phyloP scores from a whole-genome alignment of 2,888 invertebrate species.

The Listrodromus nycthemerus region DNA sequence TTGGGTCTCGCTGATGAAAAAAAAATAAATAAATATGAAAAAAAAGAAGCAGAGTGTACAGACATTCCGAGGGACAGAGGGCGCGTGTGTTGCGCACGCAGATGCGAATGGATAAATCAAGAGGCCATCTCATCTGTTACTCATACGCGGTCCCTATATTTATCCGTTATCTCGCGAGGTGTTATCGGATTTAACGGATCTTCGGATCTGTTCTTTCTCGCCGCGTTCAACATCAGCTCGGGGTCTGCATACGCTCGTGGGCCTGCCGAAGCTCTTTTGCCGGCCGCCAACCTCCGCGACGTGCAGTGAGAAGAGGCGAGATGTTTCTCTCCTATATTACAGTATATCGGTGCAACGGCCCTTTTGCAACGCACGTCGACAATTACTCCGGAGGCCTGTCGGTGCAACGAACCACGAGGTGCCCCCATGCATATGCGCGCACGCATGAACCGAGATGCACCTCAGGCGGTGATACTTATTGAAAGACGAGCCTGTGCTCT shows the following conservation, averaged over 20 bases:
- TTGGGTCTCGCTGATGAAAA: constrained; percentile 27
- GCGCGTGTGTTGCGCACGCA: constrained; percentile 11
- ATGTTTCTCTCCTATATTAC: constrained; percentile 42
- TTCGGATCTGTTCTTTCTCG: constrained; percentile 68
- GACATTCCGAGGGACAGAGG: constrained; percentile 27
- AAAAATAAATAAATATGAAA: background rate
- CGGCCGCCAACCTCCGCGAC: constrained; percentile 23
- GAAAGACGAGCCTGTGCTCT: constrained; percentile 50
- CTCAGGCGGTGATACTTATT: constrained; percentile 64
- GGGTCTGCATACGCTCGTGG: constrained; percentile 41
- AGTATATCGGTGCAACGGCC: constrained; percentile 40
- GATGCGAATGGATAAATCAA: constrained; percentile 66
- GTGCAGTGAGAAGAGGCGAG: constrained; percentile 26
- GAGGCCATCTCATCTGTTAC: constrained; percentile 65
- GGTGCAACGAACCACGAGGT: constrained; percentile 51
- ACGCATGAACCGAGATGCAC: constrained; percentile 42
- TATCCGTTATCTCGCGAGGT: constrained; percentile 73
- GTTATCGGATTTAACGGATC: constrained; percentile 76
- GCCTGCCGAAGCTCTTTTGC: constrained; percentile 22
- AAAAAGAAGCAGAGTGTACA: background rate
- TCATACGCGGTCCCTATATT: constrained; percentile 73
- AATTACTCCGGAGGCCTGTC: constrained; percentile 57
- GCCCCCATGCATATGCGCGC: constrained; percentile 1
- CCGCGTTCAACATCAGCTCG: constrained; percentile 37
- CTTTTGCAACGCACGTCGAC: constrained; percentile 53